Conservation (phyloP, 2,113 vertebrate species). For the Dascyllus trimaculatus region DNA sequence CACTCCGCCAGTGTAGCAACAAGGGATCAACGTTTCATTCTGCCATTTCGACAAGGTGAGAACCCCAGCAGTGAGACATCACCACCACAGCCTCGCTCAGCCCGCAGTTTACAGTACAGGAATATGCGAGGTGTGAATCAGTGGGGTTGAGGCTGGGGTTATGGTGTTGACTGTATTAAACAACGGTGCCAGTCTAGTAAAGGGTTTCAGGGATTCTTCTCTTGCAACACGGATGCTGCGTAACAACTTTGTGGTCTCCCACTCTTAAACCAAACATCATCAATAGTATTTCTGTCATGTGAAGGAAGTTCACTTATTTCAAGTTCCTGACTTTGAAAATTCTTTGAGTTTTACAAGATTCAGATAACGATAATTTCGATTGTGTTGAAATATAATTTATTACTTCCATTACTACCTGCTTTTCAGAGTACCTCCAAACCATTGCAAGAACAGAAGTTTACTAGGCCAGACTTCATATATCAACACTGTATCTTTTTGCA, state of each 20-base stretch:
- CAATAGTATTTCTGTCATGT: background rate
- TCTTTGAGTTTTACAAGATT: too few species aligned
- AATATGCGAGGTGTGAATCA: conserved; percentile 57
- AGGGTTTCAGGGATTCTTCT: conserved; percentile 15
- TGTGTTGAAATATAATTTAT: too few species aligned
- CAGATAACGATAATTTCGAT: too few species aligned
- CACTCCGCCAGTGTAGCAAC: conserved; percentile 72
- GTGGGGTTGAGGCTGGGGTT: conserved; percentile 47
- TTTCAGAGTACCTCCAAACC: too few species aligned
- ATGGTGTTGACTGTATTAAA: conserved; percentile 58
- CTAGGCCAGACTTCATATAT: too few species aligned
- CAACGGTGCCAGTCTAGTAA: conserved; percentile 41
- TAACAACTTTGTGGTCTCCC: background rate
- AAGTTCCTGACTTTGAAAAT: background rate
- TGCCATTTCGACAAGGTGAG: conserved; percentile 69
- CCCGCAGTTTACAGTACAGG: conserved; percentile 58
- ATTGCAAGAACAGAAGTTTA: too few species aligned
- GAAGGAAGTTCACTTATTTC: background rate
- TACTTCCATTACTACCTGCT: too few species aligned
- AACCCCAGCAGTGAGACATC: conserved; percentile 67
- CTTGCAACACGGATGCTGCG: background rate
- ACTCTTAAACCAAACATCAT: background rate
- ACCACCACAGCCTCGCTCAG: conserved; percentile 47
- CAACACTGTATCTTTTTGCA: too few species aligned
- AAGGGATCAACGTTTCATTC: conserved; percentile 80